phyloP scores from a whole-genome alignment of 2,113 vertebrate genomes.

The Pheucticus melanocephalus region DNA sequence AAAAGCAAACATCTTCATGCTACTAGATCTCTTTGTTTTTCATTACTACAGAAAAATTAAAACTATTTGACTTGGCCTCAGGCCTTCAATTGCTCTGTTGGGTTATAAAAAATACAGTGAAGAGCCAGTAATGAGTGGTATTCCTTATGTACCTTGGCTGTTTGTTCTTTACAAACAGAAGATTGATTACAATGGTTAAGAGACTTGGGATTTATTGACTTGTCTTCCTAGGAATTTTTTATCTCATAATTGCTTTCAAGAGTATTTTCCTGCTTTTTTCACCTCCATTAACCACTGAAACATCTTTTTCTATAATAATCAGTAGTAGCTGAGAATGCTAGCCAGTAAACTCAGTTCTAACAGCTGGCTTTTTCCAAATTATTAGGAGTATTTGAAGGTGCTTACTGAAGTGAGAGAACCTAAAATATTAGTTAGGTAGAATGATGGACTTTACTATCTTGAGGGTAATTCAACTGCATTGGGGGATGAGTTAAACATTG shows the following conservation, averaged over 20 bases:
- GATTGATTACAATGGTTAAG: not conserved
- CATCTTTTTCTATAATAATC: not conserved
- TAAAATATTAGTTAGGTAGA: not conserved
- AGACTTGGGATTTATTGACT: conserved; percentile 19
- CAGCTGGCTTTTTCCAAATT: not conserved
- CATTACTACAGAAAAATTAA: conserved; percentile 14
- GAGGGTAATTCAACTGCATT: not conserved
- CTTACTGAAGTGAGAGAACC: not conserved
- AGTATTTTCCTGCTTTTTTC: not conserved
- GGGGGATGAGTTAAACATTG: not conserved
- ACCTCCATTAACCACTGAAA: not conserved
- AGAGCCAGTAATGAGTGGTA: not conserved
- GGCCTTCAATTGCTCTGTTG: not conserved
- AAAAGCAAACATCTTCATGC: conserved; percentile 21
- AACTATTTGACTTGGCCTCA: not conserved
- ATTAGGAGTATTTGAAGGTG: not conserved
- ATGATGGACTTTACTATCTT: not conserved
- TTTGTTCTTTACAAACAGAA: conserved; percentile 27
- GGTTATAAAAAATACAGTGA: conserved; percentile 18
- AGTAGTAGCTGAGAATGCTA: not conserved
- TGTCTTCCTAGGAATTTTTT: conserved; percentile 8
- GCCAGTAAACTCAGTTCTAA: not conserved
- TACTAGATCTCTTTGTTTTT: conserved; percentile 18
- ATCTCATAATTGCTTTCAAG: not conserved
- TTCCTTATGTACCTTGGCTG: not conserved